Conservation (phyloP, 1,140 invertebrate species). For the Drosophila persimilis region DNA sequence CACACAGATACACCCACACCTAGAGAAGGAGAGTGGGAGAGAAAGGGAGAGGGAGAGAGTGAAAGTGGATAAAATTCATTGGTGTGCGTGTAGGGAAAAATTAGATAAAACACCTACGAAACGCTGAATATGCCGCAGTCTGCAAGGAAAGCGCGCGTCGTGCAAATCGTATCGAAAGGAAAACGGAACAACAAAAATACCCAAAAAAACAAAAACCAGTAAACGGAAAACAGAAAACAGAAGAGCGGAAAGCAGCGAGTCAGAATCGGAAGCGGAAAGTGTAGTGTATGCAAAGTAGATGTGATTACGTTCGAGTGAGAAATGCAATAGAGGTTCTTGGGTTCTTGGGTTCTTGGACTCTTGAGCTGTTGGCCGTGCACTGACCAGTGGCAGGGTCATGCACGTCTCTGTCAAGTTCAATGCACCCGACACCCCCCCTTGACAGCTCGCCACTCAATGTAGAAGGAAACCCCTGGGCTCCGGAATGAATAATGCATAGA, state of each 20-base stretch:
- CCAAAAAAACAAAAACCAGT: slow-evolving; percentile 10
- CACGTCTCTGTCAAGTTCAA: slow-evolving; percentile 57
- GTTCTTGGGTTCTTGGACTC: background rate
- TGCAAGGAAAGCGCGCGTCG: slow-evolving; percentile 69
- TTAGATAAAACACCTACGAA: slow-evolving; percentile 82
- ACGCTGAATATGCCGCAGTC: slow-evolving; percentile 80
- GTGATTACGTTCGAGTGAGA: slow-evolving; percentile 20
- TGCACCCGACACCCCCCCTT: slow-evolving; percentile 35
- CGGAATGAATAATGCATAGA: slow-evolving; percentile 39
- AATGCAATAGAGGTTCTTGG: background rate
- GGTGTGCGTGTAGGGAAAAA: slow-evolving; percentile 74
- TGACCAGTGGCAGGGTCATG: slow-evolving; percentile 30
- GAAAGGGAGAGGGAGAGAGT: background rate
- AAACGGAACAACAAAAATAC: slow-evolving; percentile 18
- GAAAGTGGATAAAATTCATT: slow-evolving; percentile 7
- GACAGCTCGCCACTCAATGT: background rate
- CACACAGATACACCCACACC: slow-evolving; percentile 37
- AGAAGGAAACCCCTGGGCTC: background rate
- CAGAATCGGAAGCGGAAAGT: slow-evolving; percentile 25
- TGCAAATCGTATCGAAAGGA: slow-evolving; percentile 47
- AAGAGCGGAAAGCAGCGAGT: slow-evolving; percentile 28
- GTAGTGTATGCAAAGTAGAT: slow-evolving; percentile 8
- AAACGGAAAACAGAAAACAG: slow-evolving; percentile 5
- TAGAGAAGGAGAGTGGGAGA: background rate
- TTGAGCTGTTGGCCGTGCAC: slow-evolving; percentile 2